Base-by-base conservation (phyloP, 2,888 invertebrate species). In the Synanthedon myopaeformis region DNA sequence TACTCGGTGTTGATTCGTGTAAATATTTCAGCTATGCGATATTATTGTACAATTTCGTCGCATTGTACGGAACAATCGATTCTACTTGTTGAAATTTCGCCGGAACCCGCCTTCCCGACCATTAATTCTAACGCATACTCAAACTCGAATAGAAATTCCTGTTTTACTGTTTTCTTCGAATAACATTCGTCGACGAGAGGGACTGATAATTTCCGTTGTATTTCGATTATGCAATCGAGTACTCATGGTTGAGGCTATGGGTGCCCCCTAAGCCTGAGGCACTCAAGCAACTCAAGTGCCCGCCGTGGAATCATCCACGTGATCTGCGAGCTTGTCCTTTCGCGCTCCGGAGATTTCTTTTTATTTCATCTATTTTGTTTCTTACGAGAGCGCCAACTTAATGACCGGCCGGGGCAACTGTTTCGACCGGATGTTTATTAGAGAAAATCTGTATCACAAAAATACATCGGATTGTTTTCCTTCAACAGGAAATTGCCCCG, bases 341-440 rank as follows among this genome's bases (percentile, higher is more conserved):
- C 64, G 61, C 74, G 75, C 72, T 74, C 66, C 69, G 66, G 60
- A 72, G 72, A 69, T 69, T 79, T 61, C 59, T 60, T 72, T 73
- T 74, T 70, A 72, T 69, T 76, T 69, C 69, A 76, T 74, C 71
- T 74, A 65, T 74, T 78, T 77, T 74, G 68, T 76, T 80, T 74
- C 72, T 66, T 63, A 67, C 65, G 62, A 71, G 67, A 63, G 66
- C 67, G 71, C 73, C 71, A 70, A 74, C 69, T 70, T 79, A 76
- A 81, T 76, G 74, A 80, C 68, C 66, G 69, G 60, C 70, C 66
- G 65, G 63, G 62, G 67, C 66, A 66, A 72, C 72, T 73, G 71
- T 74, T 74, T 73, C 66, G 71, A 74, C 70, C 73, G 75, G 74
- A 77, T 76, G 71, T 76, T 76, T 76, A 65, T 73, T 58, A 69